Conservation (phyloP, 2,797 vertebrate species). For the Macrochelys suwanniensis region DNA sequence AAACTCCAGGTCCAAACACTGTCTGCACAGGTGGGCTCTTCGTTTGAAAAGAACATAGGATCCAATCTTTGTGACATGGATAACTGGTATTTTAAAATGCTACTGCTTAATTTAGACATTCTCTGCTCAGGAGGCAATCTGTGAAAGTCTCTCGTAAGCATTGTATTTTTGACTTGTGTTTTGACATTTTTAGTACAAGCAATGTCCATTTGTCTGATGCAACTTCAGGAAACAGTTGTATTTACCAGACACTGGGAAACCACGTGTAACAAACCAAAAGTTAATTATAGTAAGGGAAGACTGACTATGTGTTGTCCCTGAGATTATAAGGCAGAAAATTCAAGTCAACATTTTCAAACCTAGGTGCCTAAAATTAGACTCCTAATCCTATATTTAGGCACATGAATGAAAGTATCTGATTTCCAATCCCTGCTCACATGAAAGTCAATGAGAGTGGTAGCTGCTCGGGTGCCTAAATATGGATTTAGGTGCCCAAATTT, state of each 20-base stretch:
- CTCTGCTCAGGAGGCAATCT: not conserved
- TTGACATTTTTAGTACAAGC: not conserved
- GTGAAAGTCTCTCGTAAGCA: not conserved
- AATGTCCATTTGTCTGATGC: not conserved
- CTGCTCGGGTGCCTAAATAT: not conserved
- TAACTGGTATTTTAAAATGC: not conserved
- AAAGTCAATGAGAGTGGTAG: not conserved
- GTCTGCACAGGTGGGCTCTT: not conserved
- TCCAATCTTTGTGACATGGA: not conserved
- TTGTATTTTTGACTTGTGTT: accelerated
- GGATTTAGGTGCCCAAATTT: not conserved
- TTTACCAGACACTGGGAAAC: constrained; percentile 2
- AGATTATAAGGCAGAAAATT: not conserved
- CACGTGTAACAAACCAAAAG: not conserved
- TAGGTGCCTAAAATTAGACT: not conserved
- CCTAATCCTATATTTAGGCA: not conserved
- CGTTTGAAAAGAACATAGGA: not conserved
- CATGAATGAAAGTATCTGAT: not conserved
- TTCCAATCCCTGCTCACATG: no score
- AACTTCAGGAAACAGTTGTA: not conserved
- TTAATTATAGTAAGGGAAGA: not conserved
- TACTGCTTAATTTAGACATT: not conserved
- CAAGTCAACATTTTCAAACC: not conserved
- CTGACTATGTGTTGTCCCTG: not conserved
- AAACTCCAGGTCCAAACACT: not conserved